Evolutionary conservation across 2,113 vertebrate genomes (phyloP), one percentile per base, ranked within the genome.

Genomic region (Calonectris borealis): DNA sequence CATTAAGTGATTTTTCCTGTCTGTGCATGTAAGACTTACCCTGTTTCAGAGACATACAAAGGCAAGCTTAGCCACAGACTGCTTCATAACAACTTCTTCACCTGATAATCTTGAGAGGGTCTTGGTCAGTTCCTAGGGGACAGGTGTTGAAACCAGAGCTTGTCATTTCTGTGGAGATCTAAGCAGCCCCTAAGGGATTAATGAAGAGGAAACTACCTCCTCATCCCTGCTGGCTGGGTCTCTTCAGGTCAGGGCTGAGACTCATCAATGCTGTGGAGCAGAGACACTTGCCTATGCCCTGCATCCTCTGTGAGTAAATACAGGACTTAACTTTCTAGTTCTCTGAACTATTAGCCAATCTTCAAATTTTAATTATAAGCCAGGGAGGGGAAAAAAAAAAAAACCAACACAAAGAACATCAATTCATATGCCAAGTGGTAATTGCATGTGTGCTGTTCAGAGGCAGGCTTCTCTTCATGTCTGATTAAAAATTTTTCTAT

Each of bases 281-380:
- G 24, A 83, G 57, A 66, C 26, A 44, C 34, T 46, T 90, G 64
- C 22, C 31, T 81, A 24, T 76, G 44, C 55, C 32, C 65, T 88
- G 44, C 61, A 75, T 65, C 40, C 29, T 92, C 54, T 48, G 31
- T 75, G 52, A 61, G 38, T 60, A 86, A 91, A 93, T 31, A 72
- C 19, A 68, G 27, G 52, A 78, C 75, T 94, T 83, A 93, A 94
- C 88, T 94, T 96, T 81, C 54, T 48, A 71, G 52, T 58, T 94
- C 40, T 72, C 64, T 83, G 64, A 73, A 40, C 36, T 64, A 52
- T 85, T 83, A 79, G 51, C 73, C 66, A 78, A 54, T 69, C 20
- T 38, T 91, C 44, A 91, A 83, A 96, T 94, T 91, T 90, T 88
- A 91, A 77, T 94, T 96, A n/a, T 51, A 62, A 84, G 65, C 42